These are phyloP conservation scores for Mirounga angustirostris DNA, from an alignment of 2,113 vertebrate genomes.

Conservation along the genomic window DNA sequence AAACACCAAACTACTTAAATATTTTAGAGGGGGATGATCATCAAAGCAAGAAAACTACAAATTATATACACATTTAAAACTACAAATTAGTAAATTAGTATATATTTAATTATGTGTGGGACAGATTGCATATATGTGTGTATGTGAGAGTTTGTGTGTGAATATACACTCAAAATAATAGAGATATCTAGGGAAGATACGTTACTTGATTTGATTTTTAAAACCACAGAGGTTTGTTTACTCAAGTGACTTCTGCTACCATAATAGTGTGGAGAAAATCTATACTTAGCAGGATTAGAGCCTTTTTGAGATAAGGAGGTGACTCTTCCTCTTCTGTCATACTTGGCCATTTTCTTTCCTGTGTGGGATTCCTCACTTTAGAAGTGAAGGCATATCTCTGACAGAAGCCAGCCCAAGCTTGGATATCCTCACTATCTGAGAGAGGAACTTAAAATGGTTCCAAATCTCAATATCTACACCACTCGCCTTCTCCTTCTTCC, in stretches of 20 bases:
- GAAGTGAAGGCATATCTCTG: not conserved
- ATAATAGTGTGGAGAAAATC: not conserved
- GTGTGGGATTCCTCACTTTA: not conserved
- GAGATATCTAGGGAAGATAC: not conserved
- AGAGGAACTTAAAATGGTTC: not conserved
- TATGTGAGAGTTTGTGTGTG: not conserved
- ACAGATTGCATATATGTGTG: not conserved
- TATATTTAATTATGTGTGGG: not conserved
- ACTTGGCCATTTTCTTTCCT: not conserved
- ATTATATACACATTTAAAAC: not conserved
- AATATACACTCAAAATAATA: not conserved
- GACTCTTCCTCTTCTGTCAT: not conserved
- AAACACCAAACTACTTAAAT: not conserved
- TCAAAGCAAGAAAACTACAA: not conserved
- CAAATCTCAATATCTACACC: not conserved
- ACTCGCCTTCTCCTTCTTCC: not conserved
- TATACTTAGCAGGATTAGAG: not conserved
- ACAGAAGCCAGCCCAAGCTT: not conserved
- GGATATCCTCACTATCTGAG: not conserved
- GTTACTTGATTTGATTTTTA: not conserved
- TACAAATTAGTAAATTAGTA: not conserved
- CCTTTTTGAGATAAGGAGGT: not conserved
- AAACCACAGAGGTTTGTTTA: not conserved
- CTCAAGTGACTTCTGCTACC: not conserved
- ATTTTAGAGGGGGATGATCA: not conserved